A percentile compares a stretch with the other conserved stretches of the same genome.
These are phyloP conservation scores for Drosophila koepferae DNA, from an alignment of 2,888 invertebrate species.

Conservation along the genomic window DNA sequence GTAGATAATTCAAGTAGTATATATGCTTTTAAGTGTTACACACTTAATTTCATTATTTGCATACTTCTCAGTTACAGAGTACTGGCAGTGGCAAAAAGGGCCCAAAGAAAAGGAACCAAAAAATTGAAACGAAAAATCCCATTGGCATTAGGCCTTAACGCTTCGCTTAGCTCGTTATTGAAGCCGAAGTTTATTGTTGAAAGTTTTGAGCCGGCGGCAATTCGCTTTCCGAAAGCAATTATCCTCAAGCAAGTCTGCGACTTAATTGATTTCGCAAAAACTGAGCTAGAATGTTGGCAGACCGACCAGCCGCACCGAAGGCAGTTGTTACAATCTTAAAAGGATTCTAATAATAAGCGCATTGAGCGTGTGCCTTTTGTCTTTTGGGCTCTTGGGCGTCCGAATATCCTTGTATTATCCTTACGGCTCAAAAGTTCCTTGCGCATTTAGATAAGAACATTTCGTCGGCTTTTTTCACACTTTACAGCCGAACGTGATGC, in stretches of 20 bases:
- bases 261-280: constrained; percentile 75
- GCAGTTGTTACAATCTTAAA: constrained; percentile 71
- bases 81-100: neutral
- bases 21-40: neutral
- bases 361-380: constrained; percentile 63
- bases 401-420: constrained; percentile 52
- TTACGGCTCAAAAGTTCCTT: constrained; percentile 65
- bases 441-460: constrained; percentile 73
- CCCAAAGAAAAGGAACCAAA: neutral
- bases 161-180: constrained; percentile 76
- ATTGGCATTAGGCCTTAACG: constrained; percentile 75
- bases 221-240: constrained; percentile 73
- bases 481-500: constrained; percentile 61
- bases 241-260: constrained; percentile 76
- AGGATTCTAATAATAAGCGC: constrained; percentile 78
- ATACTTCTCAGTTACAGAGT: constrained; percentile 6
- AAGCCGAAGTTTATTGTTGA: constrained; percentile 71
- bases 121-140: constrained; percentile 41
- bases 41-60: neutral
- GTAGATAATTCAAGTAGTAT: neutral
- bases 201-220: constrained; percentile 68
- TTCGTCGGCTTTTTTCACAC: constrained; percentile 75
- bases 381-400: constrained; percentile 30
- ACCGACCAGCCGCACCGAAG: neutral
- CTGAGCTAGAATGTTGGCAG: neutral